Base-by-base conservation (phyloP, 2,888 invertebrate genomes). In the Spilarctia lutea region DNA sequence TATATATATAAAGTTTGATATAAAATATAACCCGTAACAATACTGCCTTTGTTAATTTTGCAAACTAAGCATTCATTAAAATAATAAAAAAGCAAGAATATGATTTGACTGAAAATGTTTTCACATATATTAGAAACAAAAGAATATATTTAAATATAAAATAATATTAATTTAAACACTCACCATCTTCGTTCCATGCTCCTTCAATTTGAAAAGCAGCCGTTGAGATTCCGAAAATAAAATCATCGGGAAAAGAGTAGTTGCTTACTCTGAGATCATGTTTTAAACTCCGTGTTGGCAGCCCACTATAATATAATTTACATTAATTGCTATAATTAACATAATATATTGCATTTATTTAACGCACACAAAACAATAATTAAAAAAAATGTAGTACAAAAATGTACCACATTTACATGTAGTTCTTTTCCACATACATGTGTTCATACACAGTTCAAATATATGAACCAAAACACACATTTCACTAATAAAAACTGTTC, bases 151-250 rank as follows among this genome's bases (percentile, higher is more conserved):
- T 4, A 60, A n/a, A 60, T 60, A 60, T 6, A 27, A 60, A n/a
- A 60, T 27, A 30, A 1, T 6, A 30, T 13, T 63, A 63, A 3
- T 56, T 33, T 39, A 72, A 33, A n/a, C 24, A 27, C 85, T 86
- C 81, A 95, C 95, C 95, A 86, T 93, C 94, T 84, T 87, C 92
- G 81, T 96, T 95, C 96, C 96, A 96, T 75, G 92, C 97, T 75
- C 97, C 97, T 93, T 97, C 97, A 52, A 96, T 96, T 93, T 97
- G 97, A 90, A 96, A 97, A 77, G 97, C 96, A 68, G 97, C 96
- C 79, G 97, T 96, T 48, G 97, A 96, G 65, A 96, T 95, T 66
- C 97, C 97, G 83, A 97, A 96, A 70, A 96, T 92, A 87, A 97
- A 97, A 83, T 96, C 93, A 72, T 94, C 88, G 1, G 97, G 96